Conservation (phyloP, 2,888 invertebrate genomes). For the Sphaerophoria rueppellii region DNA sequence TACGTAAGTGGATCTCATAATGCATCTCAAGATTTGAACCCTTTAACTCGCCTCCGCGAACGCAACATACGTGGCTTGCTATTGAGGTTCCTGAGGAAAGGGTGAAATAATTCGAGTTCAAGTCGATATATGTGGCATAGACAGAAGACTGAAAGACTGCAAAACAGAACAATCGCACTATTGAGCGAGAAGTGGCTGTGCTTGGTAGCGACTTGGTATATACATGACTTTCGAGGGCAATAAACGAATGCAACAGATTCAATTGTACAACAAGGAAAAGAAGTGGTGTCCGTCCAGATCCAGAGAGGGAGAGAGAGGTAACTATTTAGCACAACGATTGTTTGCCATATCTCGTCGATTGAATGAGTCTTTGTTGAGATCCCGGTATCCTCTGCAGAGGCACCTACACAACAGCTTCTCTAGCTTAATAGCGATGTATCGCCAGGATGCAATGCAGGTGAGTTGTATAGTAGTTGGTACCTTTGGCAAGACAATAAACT, state of each 20-base stretch:
- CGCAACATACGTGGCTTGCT: not conserved
- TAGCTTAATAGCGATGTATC: not conserved
- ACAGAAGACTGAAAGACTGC: slow-evolving; percentile 34
- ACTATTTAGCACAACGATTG: slow-evolving; percentile 60
- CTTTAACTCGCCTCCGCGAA: slow-evolving; percentile 7
- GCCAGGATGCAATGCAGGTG: slow-evolving; percentile 27
- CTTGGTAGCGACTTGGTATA: not conserved
- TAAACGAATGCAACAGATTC: slow-evolving; percentile 62
- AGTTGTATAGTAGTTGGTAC: slow-evolving; percentile 10
- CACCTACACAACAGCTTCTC: slow-evolving; percentile 25
- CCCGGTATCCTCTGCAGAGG: not conserved
- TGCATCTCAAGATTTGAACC: slow-evolving; percentile 59
- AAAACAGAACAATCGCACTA: slow-evolving; percentile 56
- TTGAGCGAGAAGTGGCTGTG: slow-evolving; percentile 12
- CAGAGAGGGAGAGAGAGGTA: slow-evolving; percentile 38
- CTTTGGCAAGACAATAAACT: slow-evolving; percentile 67
- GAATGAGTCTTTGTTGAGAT: slow-evolving; percentile 43
- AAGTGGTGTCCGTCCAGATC: slow-evolving; percentile 34
- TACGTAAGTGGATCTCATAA: slow-evolving; percentile 68
- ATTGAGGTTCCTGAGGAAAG: not conserved
- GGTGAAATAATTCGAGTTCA: slow-evolving; percentile 53
- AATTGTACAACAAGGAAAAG: slow-evolving; percentile 9
- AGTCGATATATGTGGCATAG: slow-evolving; percentile 39
- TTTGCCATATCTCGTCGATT: slow-evolving; percentile 55
- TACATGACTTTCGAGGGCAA: slow-evolving; percentile 15